Percentiles rank a stretch among this genome's conserved stretches.
phyloP scores from a whole-genome alignment of 1,140 invertebrate species.

The Calephelis virginiensis region DNA sequence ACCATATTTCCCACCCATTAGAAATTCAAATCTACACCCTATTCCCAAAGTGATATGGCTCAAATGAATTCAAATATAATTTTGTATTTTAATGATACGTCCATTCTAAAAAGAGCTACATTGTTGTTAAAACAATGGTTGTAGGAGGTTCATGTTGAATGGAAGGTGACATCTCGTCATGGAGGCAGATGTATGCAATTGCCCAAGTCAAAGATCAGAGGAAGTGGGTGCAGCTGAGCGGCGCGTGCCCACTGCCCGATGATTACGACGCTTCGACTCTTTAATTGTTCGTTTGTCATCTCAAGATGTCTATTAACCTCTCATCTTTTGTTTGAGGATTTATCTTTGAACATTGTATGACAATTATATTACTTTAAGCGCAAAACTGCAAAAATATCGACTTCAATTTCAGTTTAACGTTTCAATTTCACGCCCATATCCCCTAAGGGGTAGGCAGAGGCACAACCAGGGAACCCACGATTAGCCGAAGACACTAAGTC shows the following conservation, averaged over 20 bases:
- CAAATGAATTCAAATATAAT: conserved; percentile 25
- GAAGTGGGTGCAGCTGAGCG: conserved; percentile 60
- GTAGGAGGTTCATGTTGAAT: conserved; percentile 43
- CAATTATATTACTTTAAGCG: too few species aligned
- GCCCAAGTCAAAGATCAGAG: conserved; percentile 73
- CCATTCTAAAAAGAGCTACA: conserved; percentile 41
- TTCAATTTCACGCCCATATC: too few species aligned
- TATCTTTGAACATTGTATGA: background rate
- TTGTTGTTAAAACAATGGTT: conserved; percentile 24
- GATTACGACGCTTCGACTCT: conserved; percentile 40
- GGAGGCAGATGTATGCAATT: conserved; percentile 70
- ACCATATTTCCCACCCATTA: conserved; percentile 39
- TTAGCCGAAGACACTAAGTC: too few species aligned
- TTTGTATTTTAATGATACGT: conserved; percentile 31
- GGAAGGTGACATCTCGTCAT: conserved; percentile 43
- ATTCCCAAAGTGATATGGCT: background rate
- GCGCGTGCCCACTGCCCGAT: conserved; percentile 56
- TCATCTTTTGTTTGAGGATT: conserved; percentile 5
- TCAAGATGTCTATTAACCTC: conserved; percentile 33
- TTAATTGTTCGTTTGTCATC: conserved; percentile 56
- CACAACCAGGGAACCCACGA: too few species aligned
- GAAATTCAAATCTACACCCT: background rate
- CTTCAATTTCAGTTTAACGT: too few species aligned
- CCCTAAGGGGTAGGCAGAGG: too few species aligned
- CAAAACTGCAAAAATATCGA: too few species aligned